Percentiles rank a stretch among this genome's conserved stretches.
These are phyloP conservation scores for Lytechinus variegatus DNA, from an alignment of 35 echinoderm and acorn worm genomes.

Conservation along the genomic window DNA sequence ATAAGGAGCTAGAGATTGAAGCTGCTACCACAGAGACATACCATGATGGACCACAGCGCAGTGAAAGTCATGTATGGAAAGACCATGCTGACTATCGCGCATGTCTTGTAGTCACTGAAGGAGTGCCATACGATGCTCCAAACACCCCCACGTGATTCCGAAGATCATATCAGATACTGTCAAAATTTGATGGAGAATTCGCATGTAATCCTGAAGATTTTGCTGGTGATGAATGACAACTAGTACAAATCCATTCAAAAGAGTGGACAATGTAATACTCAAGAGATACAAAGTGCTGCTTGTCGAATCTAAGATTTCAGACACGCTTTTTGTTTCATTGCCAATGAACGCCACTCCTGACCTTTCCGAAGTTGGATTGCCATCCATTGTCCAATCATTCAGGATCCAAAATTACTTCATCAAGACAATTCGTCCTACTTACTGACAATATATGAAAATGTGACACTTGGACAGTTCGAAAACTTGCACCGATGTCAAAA, in stretches of 20 bases:
- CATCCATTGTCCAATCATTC: background rate
- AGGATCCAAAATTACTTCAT: background rate
- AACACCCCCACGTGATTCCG: background rate
- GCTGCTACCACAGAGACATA: background rate
- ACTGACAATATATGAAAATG: too few species aligned
- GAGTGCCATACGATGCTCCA: background rate
- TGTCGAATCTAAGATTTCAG: background rate
- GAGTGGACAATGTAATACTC: background rate
- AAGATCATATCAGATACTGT: background rate
- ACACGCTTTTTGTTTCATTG: background rate
- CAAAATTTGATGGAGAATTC: background rate
- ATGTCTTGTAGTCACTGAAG: background rate
- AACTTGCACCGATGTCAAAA: too few species aligned
- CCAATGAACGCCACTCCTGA: background rate
- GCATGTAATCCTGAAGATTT: slow-evolving; percentile 14
- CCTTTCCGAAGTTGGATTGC: background rate
- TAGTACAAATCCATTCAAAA: background rate
- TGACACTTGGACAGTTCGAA: too few species aligned
- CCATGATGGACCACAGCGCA: background rate
- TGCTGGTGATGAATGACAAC: slow-evolving; percentile 19
- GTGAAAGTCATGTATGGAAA: background rate
- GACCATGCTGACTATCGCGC: background rate
- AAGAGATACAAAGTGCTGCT: background rate
- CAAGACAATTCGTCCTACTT: too few species aligned
- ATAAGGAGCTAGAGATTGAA: background rate